These are phyloP conservation scores for Melanocharis versteri DNA, from an alignment of 2,113 vertebrate genomes.

Conservation along the genomic window DNA sequence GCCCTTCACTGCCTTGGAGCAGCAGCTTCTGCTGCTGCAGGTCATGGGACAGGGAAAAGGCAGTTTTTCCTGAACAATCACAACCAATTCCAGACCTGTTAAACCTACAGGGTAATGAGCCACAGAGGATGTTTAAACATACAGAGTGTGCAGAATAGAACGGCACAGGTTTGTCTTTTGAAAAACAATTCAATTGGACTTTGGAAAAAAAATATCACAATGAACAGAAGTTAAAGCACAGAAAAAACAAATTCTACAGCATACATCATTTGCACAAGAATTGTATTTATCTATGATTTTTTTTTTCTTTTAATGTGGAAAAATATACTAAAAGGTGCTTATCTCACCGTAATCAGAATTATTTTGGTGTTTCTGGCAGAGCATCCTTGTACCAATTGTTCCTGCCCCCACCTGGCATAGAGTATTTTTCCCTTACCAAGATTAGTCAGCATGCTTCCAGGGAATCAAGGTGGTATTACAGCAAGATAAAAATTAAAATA, in stretches of 20 bases:
- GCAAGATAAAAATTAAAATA: constrained; percentile 4
- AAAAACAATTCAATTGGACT: not conserved
- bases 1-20: not conserved
- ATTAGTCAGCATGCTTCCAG: not conserved
- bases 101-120: not conserved
- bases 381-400: not conserved
- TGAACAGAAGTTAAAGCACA: not conserved
- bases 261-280: not conserved
- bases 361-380: not conserved
- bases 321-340: not conserved
- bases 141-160: not conserved
- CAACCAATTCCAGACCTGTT: not conserved
- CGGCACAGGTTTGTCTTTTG: not conserved
- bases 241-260: not conserved
- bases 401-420: not conserved
- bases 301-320: not conserved
- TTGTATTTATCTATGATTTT: not conserved
- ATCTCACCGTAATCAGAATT: not conserved
- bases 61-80: not conserved
- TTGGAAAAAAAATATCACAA: not conserved
- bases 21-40: not conserved
- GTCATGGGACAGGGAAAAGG: not conserved
- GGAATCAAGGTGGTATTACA: not conserved
- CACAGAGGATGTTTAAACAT: not conserved
- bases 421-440: not conserved